Conservation (phyloP, 2,113 vertebrate genomes). For the Barbus barbus region DNA sequence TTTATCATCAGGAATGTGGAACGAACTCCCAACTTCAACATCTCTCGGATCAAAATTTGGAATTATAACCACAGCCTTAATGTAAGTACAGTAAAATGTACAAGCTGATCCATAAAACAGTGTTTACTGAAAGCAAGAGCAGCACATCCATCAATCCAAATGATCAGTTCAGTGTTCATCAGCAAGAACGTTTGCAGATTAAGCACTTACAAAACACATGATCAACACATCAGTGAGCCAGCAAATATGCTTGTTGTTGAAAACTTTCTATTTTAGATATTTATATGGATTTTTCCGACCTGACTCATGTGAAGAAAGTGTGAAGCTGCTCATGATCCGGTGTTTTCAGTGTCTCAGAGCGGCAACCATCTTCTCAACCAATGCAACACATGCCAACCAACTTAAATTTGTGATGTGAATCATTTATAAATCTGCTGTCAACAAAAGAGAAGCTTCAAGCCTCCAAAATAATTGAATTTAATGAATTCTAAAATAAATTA, state of each 20-base stretch:
- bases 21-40: constrained; percentile 77
- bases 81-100: constrained; percentile 71
- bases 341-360: too few relatives aligned
- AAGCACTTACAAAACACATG: background rate
- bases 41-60: constrained; percentile 91
- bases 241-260: background rate
- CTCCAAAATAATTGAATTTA: too few relatives aligned
- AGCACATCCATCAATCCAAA: background rate
- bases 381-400: too few relatives aligned
- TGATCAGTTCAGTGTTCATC: background rate
- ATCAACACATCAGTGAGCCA: background rate
- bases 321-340: too few relatives aligned
- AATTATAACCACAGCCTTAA: constrained; percentile 86
- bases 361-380: too few relatives aligned
- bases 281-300: too few relatives aligned
- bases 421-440: too few relatives aligned
- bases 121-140: background rate
- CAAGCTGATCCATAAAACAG: background rate
- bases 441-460: too few relatives aligned
- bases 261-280: too few relatives aligned
- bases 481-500: too few relatives aligned
- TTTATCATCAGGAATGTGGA: constrained; percentile 86
- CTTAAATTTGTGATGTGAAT: too few relatives aligned
- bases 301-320: too few relatives aligned
- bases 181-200: background rate